A percentile compares a stretch with the other conserved stretches of the same genome.
phyloP scores from a whole-genome alignment of 2,888 invertebrate genomes.

The Drosophila antonietae region DNA sequence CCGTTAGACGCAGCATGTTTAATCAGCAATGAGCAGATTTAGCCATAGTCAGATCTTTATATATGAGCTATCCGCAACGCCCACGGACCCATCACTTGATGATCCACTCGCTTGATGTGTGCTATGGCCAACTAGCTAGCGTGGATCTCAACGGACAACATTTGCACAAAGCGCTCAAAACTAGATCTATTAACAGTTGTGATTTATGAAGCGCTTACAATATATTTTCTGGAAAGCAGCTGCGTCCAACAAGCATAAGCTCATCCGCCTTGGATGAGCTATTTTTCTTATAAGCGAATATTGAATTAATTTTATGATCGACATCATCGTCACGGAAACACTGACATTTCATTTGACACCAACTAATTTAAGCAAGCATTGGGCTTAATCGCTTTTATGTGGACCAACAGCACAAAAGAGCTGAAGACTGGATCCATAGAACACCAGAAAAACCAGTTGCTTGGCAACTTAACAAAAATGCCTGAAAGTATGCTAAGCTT shows the following conservation, averaged over 20 bases:
- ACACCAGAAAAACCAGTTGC: conserved; percentile 23
- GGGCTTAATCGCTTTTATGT: not conserved
- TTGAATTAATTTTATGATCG: conserved; percentile 34
- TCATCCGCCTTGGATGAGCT: conserved; percentile 18
- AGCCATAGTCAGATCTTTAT: conserved; percentile 56
- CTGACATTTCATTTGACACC: conserved; percentile 32
- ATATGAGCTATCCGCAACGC: conserved; percentile 54
- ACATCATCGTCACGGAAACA: conserved; percentile 28
- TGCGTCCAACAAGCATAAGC: conserved; percentile 13
- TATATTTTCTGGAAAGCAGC: conserved; percentile 57
- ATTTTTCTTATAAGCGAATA: conserved; percentile 43
- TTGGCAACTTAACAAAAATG: not conserved
- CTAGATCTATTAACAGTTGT: conserved; percentile 69
- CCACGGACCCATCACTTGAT: conserved; percentile 43
- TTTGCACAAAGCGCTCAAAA: conserved; percentile 50
- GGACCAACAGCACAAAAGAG: conserved; percentile 4
- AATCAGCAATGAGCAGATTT: conserved; percentile 56
- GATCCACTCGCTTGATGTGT: conserved; percentile 48
- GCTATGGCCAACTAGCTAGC: conserved; percentile 52
- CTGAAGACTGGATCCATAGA: not conserved
- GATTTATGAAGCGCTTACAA: conserved; percentile 61
- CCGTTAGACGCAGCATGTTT: conserved; percentile 66
- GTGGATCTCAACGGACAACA: conserved; percentile 28
- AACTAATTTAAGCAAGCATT: conserved; percentile 20
- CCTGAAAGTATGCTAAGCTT: conserved; percentile 47